Conservation (phyloP, 2,888 invertebrate genomes). For the Rhopalosiphum nymphaeae region DNA sequence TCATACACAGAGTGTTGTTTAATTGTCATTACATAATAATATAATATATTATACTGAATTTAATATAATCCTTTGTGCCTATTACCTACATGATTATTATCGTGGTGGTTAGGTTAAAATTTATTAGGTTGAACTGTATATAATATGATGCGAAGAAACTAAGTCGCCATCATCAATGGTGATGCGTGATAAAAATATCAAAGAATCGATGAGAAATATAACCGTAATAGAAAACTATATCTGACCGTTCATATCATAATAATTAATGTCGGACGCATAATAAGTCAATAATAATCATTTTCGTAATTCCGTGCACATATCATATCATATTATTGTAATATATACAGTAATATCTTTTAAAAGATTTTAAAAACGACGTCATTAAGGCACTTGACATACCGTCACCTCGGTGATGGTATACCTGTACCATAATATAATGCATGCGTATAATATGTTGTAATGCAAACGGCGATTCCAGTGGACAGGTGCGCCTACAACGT, state of each 20-base stretch:
- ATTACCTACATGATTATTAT: background rate
- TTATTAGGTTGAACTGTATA: background rate
- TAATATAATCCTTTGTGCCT: background rate
- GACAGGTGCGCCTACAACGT: slow-evolving; percentile 15
- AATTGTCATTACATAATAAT: background rate
- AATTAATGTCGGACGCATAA: slow-evolving; percentile 8
- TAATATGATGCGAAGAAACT: background rate
- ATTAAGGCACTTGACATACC: background rate
- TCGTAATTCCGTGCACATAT: background rate
- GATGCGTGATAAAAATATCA: background rate
- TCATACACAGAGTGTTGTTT: background rate
- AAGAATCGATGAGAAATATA: background rate
- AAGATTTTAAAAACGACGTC: background rate
- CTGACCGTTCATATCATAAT: background rate
- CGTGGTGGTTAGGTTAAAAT: background rate
- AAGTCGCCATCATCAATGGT: too few species aligned
- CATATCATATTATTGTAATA: background rate
- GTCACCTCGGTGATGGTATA: background rate
- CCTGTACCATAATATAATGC: background rate
- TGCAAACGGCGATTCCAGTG: background rate
- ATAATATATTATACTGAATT: background rate
- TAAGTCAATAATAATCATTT: background rate
- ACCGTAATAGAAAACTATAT: background rate
- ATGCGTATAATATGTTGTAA: background rate
- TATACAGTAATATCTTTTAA: background rate